Percentiles rank a stretch among this genome's conserved stretches.
phyloP scores from a whole-genome alignment of 37 sponge, comb jelly and placozoan species.

The Halichondria panicea region DNA sequence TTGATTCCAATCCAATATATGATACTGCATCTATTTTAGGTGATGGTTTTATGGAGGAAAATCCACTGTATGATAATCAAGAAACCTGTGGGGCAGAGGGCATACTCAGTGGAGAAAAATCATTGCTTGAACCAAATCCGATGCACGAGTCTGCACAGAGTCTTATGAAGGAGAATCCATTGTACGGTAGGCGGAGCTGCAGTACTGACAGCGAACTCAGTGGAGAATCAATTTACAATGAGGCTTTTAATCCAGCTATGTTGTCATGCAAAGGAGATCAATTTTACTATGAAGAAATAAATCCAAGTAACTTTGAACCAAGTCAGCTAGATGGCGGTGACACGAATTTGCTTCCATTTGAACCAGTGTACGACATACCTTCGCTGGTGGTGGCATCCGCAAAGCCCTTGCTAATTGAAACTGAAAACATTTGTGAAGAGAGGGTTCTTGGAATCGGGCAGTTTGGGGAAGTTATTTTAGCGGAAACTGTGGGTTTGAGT shows the following conservation, averaged over 20 bases:
- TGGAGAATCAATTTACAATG: slow-evolving; percentile 50
- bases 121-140: too few species aligned
- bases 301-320: too few species aligned
- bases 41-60: background rate
- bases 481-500: slow-evolving; percentile 58
- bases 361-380: slow-evolving; percentile 66
- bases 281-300: too few species aligned
- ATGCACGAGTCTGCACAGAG: too few species aligned
- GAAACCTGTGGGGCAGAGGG: background rate
- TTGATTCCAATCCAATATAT: slow-evolving; percentile 19
- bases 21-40: background rate
- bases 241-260: slow-evolving; percentile 29
- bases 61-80: background rate
- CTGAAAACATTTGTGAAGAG: slow-evolving; percentile 26
- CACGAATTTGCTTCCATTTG: slow-evolving; percentile 33
- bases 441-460: slow-evolving; percentile 67
- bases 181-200: too few species aligned
- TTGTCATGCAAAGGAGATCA: slow-evolving; percentile 10
- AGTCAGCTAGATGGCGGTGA: slow-evolving; percentile 1
- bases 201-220: background rate
- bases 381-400: background rate
- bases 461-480: slow-evolving; percentile 83
- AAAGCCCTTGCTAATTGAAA: slow-evolving; percentile 13
- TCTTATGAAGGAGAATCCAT: too few species aligned
- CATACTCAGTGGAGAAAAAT: too few species aligned